Evolutionary conservation across 2,797 vertebrate species (phyloP), one percentile per base, ranked within the genome.

Genomic region (Danionella dracula): DNA sequence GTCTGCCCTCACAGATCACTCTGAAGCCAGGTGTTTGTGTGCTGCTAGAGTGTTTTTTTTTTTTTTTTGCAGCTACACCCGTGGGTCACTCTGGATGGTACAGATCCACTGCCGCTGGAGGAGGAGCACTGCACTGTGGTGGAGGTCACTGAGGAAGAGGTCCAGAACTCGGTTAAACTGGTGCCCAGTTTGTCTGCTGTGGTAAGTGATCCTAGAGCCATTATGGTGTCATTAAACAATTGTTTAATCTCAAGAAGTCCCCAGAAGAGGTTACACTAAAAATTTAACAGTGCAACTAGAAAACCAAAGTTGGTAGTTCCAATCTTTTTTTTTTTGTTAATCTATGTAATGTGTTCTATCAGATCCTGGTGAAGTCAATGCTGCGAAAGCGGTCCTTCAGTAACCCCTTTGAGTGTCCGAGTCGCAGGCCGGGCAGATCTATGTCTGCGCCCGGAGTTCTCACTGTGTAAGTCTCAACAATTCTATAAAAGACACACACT

Each of bases 341-440:
- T 3, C 23, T 6, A 3, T 27, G 23, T 27, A 6, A 27, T 3
- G 3, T 15, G 2, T 42, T 5, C 17, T 42, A 41, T 57, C 46
- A 99, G 96, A 99, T 99, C 80, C 83, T 98, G 20, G 94, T 98
- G 61, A 99, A 98, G 83, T 89, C 94, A 69, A 99, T 99, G 96
- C 84, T 99, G 40, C 90, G 96, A 66, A 99, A 98, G 73, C 93
- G 94, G 1, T 99, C 96, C 59, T 99, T 99, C 78, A 85, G 93
- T 66, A 97, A 99, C 76, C 96, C 96, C 0, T 99, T 97, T 4
- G 95, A 98, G 79, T 81, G 78, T 62, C 89, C 88, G 48, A 78
- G 74, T 8, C 86, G 91, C 57, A 82, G 90, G 62, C 90, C 94
- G 8, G 91, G 91, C 76, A 86, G 94, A 27, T 97, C 95, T 69